Percentiles rank a stretch among this genome's conserved stretches.
Evolutionary conservation across 2,888 invertebrate genomes (phyloP).

Genomic region (Drosophila acutilabella): DNA sequence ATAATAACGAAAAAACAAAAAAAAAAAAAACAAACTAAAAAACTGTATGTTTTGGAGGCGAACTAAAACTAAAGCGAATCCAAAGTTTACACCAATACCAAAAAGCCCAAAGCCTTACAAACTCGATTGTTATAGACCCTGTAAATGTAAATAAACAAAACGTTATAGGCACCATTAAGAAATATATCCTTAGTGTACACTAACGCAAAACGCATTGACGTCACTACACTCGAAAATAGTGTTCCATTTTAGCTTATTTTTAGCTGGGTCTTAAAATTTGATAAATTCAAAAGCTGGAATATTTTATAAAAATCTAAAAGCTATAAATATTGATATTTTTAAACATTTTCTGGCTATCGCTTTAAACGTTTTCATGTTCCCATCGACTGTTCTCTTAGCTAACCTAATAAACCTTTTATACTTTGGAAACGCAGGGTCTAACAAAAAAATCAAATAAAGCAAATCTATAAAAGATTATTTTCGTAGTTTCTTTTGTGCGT

Average conservation of each 20-base stretch:
- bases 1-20: slow-evolving; percentile 38
- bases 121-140: neutral
- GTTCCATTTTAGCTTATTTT: no score
- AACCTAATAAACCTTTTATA: neutral
- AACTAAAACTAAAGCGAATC: slow-evolving; percentile 14
- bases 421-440: neutral
- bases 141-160: no score
- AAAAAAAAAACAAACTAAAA: neutral
- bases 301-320: no score
- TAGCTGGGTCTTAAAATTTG: no score
- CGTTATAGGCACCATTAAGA: no score
- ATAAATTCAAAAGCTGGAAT: no score
- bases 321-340: no score
- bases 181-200: no score
- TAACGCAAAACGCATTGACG: no score
- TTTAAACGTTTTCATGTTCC: no score
- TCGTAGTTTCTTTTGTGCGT: slow-evolving; percentile 79
- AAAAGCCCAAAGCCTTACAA: slow-evolving; percentile 1
- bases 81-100: slow-evolving; percentile 12
- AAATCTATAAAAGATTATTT: slow-evolving; percentile 79
- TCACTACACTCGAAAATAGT: no score
- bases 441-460: slow-evolving; percentile 29
- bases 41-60: slow-evolving; percentile 52
- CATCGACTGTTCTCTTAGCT: neutral
- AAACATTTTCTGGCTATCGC: no score